Conservation (phyloP, 2,113 vertebrate genomes). For the Phylloscopus whistleri region DNA sequence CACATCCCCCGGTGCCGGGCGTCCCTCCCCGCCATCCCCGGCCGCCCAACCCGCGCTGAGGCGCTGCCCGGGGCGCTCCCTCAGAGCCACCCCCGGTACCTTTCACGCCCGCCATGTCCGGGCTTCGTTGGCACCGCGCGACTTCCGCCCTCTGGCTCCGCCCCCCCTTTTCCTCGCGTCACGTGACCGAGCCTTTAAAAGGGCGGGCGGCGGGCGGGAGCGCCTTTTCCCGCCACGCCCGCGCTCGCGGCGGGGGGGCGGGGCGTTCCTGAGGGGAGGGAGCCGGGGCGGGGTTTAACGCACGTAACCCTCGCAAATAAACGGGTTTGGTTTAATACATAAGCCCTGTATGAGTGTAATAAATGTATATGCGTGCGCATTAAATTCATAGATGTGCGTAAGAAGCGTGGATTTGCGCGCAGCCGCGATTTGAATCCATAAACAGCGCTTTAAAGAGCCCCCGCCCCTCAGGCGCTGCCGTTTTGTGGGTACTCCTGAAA, state of each 20-base stretch:
- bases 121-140: neutral
- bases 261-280: neutral
- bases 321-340: accelerated
- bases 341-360: accelerated
- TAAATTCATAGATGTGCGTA: accelerated
- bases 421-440: neutral
- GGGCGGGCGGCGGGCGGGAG: accelerated
- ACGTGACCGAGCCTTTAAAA: neutral
- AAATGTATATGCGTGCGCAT: accelerated
- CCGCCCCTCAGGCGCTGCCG: neutral
- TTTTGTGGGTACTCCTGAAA: accelerated
- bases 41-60: neutral
- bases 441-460: accelerated
- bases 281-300: accelerated
- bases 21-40: neutral
- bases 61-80: neutral
- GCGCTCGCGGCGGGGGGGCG: neutral
- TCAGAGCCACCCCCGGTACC: conserved; percentile 27
- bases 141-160: conserved; percentile 29
- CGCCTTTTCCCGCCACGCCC: neutral
- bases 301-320: accelerated
- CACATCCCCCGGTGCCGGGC: neutral
- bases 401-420: accelerated
- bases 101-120: conserved; percentile 77
- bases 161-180: accelerated